Base-by-base conservation (phyloP, 2,797 vertebrate genomes). In the Sebastes flavidus region DNA sequence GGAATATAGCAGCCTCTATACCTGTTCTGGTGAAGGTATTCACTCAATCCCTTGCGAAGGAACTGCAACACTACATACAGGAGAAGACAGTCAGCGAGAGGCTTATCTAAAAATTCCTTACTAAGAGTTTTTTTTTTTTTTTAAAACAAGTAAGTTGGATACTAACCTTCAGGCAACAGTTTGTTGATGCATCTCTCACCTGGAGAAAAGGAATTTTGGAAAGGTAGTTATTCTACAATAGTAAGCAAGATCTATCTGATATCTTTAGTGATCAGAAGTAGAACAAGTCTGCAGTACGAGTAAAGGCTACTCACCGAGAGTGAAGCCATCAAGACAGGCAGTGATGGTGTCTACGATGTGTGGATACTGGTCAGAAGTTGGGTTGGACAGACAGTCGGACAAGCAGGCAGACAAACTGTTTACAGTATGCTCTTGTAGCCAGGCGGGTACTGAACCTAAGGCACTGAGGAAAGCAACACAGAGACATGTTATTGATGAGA, bases 11-110 rank as follows among this genome's bases (percentile, higher is more conserved):
- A 10, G 16, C 18, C 1, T 61, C 14, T 94, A 6, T 95, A 96
- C 98, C 96, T 97, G 93, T 97, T 99, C 91, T 97, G 95, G 59
- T 96, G 94, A 29, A 96, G 90, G 73, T 96, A 96, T 82, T 96
- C 96, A 85, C 67, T 83, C 61, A 99, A 78, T 3, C 94, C 94
- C 77, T 92, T 96, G 75, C 95, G 94, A 75, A 99, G 94, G 83
- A 99, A 99, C 83, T 92, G 93, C 89, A 99, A 92, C 72, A 97
- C 98, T 99, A 90, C 71, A 88, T 74, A 85, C 75, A 85, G 79
- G 63, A 94, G 68, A 87, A 70, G 20, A 61, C 5, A 55, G 27
- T 59, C 58, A 60, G 20, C 3, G 3, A 65, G 14, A 52, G 16
- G 27, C 6, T 20, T 34, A 46, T 18, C 5, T 67, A 5, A 75